Evolutionary conservation across 2,888 invertebrate species (phyloP).

Genomic region (Cheilosia urbana): DNA sequence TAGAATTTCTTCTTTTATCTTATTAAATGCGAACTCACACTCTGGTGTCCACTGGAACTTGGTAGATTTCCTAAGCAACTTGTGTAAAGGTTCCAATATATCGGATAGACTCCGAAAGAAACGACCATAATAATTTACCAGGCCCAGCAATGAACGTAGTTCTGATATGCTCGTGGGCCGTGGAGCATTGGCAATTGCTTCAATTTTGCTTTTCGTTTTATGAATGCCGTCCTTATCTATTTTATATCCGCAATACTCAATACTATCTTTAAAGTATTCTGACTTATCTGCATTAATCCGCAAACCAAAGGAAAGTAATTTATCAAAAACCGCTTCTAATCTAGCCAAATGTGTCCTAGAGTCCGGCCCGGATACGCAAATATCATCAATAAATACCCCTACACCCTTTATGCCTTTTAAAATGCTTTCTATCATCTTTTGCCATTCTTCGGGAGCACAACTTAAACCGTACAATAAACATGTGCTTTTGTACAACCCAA

Average conservation of each 20-base stretch:
- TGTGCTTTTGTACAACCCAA: neutral
- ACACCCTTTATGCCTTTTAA: too few species aligned
- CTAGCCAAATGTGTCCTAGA: too few species aligned
- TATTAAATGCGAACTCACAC: too few species aligned
- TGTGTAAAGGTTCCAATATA: neutral
- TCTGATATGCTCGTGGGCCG: slow-evolving; percentile 19
- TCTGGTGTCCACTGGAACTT: neutral
- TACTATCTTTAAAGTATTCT: slow-evolving; percentile 53
- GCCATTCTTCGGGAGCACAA: neutral
- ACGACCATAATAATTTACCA: slow-evolving; percentile 24
- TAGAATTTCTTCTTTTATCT: too few species aligned
- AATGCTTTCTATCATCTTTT: too few species aligned
- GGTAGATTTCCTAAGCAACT: neutral
- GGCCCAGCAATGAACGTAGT: slow-evolving; percentile 9
- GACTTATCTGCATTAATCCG: slow-evolving; percentile 9
- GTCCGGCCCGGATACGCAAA: too few species aligned
- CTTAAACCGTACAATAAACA: neutral
- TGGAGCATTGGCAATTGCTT: slow-evolving; percentile 7
- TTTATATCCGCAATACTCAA: slow-evolving; percentile 17
- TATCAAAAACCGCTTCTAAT: too few species aligned
- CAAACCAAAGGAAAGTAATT: neutral
- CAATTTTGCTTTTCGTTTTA: slow-evolving; percentile 16
- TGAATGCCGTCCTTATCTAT: slow-evolving; percentile 17
- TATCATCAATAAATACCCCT: too few species aligned
- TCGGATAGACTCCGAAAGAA: slow-evolving; percentile 7